These are phyloP conservation scores for Diaperis boleti DNA, from an alignment of 2,888 invertebrate species.

Conservation along the genomic window DNA sequence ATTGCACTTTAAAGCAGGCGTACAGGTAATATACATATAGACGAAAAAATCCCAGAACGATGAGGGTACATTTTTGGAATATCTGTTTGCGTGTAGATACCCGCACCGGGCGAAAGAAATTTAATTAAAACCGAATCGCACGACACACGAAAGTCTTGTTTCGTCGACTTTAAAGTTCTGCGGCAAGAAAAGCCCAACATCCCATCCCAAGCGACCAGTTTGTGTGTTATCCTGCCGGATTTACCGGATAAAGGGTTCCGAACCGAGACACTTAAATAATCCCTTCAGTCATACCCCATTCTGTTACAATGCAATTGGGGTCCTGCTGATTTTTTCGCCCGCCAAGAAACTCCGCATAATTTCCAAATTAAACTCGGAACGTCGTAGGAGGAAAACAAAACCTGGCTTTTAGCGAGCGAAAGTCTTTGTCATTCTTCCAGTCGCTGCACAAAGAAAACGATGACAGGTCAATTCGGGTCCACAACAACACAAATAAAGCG, in stretches of 20 bases:
- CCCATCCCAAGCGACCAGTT: slow-evolving; percentile 54
- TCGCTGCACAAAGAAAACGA: slow-evolving; percentile 10
- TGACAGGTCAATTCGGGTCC: slow-evolving; percentile 24
- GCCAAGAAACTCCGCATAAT: slow-evolving; percentile 13
- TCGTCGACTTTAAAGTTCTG: slow-evolving; percentile 38
- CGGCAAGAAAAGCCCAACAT: slow-evolving; percentile 36
- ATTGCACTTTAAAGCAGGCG: too few species aligned
- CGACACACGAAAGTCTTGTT: slow-evolving; percentile 25
- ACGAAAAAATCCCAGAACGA: too few species aligned
- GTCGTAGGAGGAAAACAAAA: slow-evolving; percentile 2
- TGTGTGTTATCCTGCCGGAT: slow-evolving; percentile 58
- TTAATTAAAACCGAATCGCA: slow-evolving; percentile 28
- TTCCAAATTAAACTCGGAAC: slow-evolving; percentile 20
- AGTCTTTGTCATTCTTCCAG: neutral
- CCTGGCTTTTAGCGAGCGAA: neutral
- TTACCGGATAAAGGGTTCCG: slow-evolving; percentile 55
- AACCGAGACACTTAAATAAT: slow-evolving; percentile 57
- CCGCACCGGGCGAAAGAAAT: too few species aligned
- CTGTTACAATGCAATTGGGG: slow-evolving; percentile 38
- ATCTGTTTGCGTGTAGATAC: too few species aligned
- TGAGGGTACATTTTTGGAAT: too few species aligned
- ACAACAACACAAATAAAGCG: slow-evolving; percentile 6
- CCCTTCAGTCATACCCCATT: slow-evolving; percentile 53
- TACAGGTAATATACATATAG: too few species aligned
- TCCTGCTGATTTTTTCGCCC: slow-evolving; percentile 22